Conservation (phyloP, 2,888 invertebrate genomes). For the Caenorhabditis drosophilae region DNA sequence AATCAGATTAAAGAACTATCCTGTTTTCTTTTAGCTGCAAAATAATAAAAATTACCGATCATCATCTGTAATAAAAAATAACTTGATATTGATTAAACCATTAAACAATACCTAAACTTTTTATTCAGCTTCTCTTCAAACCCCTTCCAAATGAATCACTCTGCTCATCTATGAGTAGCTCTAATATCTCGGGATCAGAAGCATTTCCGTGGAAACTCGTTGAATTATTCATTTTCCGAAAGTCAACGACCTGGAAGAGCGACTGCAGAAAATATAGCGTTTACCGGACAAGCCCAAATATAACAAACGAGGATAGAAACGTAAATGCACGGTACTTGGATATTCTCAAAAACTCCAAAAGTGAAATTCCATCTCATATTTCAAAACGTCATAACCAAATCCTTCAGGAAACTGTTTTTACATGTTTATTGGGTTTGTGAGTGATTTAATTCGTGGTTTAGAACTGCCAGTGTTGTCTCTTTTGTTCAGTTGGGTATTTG, state of each 20-base stretch:
- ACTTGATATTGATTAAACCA: too few species aligned
- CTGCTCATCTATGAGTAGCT: conserved; percentile 16
- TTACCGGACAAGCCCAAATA: conserved; percentile 41
- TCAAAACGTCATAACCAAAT: too few species aligned
- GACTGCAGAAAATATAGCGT: conserved; percentile 47
- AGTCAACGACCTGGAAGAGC: conserved; percentile 14
- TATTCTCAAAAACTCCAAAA: conserved; percentile 50
- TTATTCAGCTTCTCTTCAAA: too few species aligned
- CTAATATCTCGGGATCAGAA: conserved; percentile 40
- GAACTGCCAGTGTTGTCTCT: conserved; percentile 71
- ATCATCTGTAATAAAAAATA: too few species aligned
- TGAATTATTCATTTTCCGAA: conserved; percentile 41
- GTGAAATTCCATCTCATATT: too few species aligned
- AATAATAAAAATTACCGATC: too few species aligned
- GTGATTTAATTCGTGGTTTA: conserved; percentile 69
- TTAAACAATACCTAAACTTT: too few species aligned
- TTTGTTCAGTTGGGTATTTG: conserved; percentile 62
- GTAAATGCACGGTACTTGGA: conserved; percentile 48
- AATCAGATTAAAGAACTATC: too few species aligned
- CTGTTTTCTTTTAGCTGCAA: too few species aligned
- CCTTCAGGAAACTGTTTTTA: conserved; percentile 48
- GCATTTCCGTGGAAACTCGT: conserved; percentile 46
- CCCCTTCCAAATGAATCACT: too few species aligned
- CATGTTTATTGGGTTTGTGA: conserved; percentile 41
- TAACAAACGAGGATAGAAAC: conserved; percentile 51